Evolutionary conservation across 2,888 invertebrate species (phyloP).

Genomic region (Pseudoips prasinana): DNA sequence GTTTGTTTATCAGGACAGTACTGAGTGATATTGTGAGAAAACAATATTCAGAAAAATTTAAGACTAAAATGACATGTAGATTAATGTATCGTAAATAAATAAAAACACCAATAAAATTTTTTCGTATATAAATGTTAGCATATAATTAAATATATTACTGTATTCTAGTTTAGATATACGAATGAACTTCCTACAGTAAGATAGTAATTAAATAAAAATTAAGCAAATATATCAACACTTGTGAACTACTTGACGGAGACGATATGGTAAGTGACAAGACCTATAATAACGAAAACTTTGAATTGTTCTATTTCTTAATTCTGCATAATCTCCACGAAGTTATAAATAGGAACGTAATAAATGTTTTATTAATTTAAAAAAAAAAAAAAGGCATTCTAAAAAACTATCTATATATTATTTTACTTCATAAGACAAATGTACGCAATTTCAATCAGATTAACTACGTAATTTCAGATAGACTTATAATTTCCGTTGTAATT

Average conservation of each 20-base stretch:
- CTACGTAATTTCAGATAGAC: too few relatives aligned
- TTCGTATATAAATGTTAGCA: constrained; percentile 29
- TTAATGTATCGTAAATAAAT: constrained; percentile 23
- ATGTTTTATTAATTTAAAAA: too few relatives aligned
- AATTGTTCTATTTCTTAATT: too few relatives aligned
- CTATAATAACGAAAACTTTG: neutral
- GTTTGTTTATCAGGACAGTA: constrained; percentile 16
- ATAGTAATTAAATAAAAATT: constrained; percentile 8
- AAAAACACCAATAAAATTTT: constrained; percentile 30
- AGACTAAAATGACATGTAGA: constrained; percentile 20
- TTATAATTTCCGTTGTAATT: too few relatives aligned
- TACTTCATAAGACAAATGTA: too few relatives aligned
- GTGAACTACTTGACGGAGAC: constrained; percentile 19
- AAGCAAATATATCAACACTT: constrained; percentile 5
- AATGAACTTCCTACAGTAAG: constrained; percentile 1
- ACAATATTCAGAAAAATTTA: constrained; percentile 20
- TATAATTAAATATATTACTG: constrained; percentile 12
- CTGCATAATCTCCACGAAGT: too few relatives aligned
- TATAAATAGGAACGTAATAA: too few relatives aligned
- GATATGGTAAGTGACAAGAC: constrained; percentile 32
- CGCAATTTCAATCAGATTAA: too few relatives aligned
- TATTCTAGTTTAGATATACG: constrained; percentile 11
- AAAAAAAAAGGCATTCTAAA: too few relatives aligned
- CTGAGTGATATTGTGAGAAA: constrained; percentile 22
- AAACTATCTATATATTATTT: too few relatives aligned